phyloP scores from a whole-genome alignment of 2,113 vertebrate species.

The Apeltes quadracus region DNA sequence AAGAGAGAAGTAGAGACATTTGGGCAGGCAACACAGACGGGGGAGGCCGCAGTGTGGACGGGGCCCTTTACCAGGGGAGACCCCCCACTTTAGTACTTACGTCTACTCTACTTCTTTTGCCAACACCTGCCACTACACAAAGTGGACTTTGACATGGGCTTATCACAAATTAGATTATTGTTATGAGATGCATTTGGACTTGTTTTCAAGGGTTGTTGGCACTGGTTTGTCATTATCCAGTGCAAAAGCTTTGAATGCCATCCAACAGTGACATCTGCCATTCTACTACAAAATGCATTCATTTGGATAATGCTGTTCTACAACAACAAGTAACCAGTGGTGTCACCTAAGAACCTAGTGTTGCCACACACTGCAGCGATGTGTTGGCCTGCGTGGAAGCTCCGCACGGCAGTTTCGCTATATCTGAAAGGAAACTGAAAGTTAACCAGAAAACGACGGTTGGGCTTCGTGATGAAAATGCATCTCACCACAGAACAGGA shows the following conservation, averaged over 20 bases:
- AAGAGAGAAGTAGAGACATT: too few relatives aligned
- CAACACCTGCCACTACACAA: neutral
- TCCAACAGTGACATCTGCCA: conserved; percentile 53
- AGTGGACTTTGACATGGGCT: conserved; percentile 14
- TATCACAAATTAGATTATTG: conserved; percentile 17
- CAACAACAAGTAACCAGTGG: too few relatives aligned
- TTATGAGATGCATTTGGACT: conserved; percentile 21
- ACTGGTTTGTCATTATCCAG: conserved; percentile 8
- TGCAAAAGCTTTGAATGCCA: conserved; percentile 33
- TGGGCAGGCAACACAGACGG: too few relatives aligned
- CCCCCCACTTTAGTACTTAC: too few relatives aligned
- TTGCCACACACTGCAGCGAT: too few relatives aligned
- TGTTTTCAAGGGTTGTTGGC: conserved; percentile 6
- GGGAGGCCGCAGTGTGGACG: too few relatives aligned
- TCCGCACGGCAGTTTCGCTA: neutral
- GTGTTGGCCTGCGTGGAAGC: too few relatives aligned
- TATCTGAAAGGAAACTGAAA: conserved; percentile 18
- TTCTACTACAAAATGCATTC: conserved; percentile 13
- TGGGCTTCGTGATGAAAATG: neutral
- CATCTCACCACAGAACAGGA: neutral
- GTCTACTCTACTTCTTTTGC: too few relatives aligned
- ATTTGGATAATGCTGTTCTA: too few relatives aligned
- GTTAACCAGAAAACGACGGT: neutral
- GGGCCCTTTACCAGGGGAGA: too few relatives aligned
- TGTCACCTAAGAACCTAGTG: too few relatives aligned